phyloP scores from a whole-genome alignment of 2,797 vertebrate genomes.

The Naso thynnoides region DNA sequence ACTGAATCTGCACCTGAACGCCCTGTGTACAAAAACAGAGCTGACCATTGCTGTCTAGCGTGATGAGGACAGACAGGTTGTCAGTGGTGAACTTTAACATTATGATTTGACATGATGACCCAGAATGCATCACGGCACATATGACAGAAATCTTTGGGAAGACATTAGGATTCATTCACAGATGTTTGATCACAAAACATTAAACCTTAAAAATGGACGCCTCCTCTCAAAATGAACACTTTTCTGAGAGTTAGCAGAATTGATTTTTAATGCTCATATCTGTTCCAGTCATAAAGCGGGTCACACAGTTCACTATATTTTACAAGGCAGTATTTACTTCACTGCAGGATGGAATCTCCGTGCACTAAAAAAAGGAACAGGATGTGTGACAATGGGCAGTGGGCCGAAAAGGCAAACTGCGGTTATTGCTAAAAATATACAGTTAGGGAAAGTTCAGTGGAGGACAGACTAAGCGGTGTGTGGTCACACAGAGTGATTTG shows the following conservation, averaged over 20 bases:
- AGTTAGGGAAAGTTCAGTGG: background rate
- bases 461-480: too few relatives aligned
- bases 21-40: too few relatives aligned
- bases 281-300: background rate
- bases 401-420: background rate
- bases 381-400: slow-evolving; percentile 13
- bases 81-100: background rate
- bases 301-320: background rate
- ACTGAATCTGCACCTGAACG: background rate
- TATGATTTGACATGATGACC: background rate
- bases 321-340: background rate
- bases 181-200: background rate
- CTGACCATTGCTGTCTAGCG: background rate
- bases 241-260: background rate
- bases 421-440: slow-evolving; percentile 13
- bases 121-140: background rate
- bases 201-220: background rate
- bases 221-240: background rate
- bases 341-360: background rate
- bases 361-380: background rate
- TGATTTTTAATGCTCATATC: background rate
- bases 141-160: background rate
- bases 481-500: background rate
- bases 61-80: background rate
- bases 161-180: background rate